phyloP scores from a whole-genome alignment of 2,797 vertebrate species.

The Pangasius larnaudii region DNA sequence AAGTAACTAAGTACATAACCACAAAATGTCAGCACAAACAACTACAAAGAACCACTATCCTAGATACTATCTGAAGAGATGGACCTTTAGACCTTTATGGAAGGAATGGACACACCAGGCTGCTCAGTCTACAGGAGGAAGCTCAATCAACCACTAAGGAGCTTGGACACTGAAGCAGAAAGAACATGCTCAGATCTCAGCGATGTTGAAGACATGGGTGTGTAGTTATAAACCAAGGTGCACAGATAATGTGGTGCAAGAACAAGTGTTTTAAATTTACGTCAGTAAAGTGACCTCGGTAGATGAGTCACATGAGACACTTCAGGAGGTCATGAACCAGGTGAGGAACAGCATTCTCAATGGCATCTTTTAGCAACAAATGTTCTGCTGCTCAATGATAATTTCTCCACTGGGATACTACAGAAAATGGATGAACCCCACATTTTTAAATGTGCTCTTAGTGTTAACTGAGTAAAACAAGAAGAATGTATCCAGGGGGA shows the following conservation, averaged over 20 bases:
- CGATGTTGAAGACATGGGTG: neutral
- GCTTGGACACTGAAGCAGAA: neutral
- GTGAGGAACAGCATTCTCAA: slow-evolving; percentile 10
- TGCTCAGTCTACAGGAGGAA: neutral
- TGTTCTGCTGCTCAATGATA: neutral
- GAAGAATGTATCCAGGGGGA: neutral
- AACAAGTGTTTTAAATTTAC: neutral
- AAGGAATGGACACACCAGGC: neutral
- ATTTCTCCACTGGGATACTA: neutral
- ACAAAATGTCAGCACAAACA: neutral
- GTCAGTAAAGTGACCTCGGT: neutral
- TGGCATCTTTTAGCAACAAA: neutral
- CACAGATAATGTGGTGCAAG: neutral
- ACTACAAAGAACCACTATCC: neutral
- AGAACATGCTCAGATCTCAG: neutral
- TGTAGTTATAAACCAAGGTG: neutral
- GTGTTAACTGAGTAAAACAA: neutral
- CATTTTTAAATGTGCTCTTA: neutral
- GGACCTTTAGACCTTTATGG: neutral
- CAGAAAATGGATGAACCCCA: neutral
- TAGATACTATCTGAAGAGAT: too few relatives aligned
- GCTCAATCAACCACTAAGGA: neutral
- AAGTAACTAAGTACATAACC: neutral
- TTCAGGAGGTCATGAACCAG: neutral
- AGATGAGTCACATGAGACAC: neutral